Percentiles rank a stretch among this genome's conserved stretches.
phyloP scores from a whole-genome alignment of 2,888 invertebrate species.

The Ceramica pisi region DNA sequence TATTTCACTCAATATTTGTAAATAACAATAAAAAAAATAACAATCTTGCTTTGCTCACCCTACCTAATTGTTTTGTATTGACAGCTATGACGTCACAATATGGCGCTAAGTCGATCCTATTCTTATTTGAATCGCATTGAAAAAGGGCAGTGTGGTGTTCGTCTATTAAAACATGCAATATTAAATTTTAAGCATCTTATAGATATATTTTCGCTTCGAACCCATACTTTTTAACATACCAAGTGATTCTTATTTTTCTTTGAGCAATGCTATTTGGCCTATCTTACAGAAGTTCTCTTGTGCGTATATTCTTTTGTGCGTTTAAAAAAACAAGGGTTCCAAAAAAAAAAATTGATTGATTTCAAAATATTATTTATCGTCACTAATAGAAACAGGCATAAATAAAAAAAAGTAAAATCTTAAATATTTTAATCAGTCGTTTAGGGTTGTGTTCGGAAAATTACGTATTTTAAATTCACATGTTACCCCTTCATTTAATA shows the following conservation, averaged over 20 bases:
- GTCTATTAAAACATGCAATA: neutral
- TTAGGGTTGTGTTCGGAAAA: slow-evolving; percentile 62
- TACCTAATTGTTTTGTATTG: too few species aligned
- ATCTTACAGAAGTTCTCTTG: neutral
- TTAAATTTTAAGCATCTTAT: slow-evolving; percentile 7
- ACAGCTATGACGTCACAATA: too few species aligned
- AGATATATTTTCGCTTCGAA: neutral
- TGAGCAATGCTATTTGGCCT: slow-evolving; percentile 52
- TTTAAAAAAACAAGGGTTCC: slow-evolving; percentile 15
- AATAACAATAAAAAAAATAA: too few species aligned
- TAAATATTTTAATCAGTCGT: slow-evolving; percentile 71
- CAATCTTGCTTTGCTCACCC: too few species aligned
- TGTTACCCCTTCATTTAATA: neutral
- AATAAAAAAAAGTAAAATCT: slow-evolving; percentile 62
- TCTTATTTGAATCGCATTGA: too few species aligned
- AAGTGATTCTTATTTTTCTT: neutral
- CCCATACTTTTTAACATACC: slow-evolving; percentile 7
- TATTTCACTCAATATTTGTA: too few species aligned
- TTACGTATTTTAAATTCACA: slow-evolving; percentile 53
- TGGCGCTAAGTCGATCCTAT: too few species aligned
- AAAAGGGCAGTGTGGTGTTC: neutral
- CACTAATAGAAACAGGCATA: slow-evolving; percentile 59
- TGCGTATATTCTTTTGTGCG: slow-evolving; percentile 44
- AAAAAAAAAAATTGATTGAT: slow-evolving; percentile 13
- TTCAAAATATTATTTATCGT: slow-evolving; percentile 25